Evolutionary conservation across 2,113 vertebrate genomes (phyloP), one percentile per base, ranked within the genome.

Genomic region (Stigmatopora argus): DNA sequence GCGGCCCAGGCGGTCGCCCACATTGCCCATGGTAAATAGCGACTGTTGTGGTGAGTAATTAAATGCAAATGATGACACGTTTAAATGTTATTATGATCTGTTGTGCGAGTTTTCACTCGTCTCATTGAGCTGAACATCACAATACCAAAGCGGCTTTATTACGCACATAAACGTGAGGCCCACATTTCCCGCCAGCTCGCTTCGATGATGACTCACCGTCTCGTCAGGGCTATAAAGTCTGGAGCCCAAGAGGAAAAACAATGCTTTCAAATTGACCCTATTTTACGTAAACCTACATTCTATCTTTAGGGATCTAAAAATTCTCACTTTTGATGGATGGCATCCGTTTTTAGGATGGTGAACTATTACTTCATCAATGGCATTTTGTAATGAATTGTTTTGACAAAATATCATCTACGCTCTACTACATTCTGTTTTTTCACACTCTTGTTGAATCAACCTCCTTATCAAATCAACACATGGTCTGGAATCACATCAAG

Each of bases 201-300:
- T 69, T 67, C 14, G 65, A 45, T 66, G 48, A 74, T 73, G 72
- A 83, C 55, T 79, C 66, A 77, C 60, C 74, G 66, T 53, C 31
- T 57, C 70, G 52, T 73, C 67, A 66, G 49, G 11, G 63, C 45
- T 44, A 67, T 51, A 64, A 66, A 62, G 21, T 64, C 49, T 60
- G 62, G 5, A 18, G 66, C 41, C 14, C 10, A 49, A 15, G 1
- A 26, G 11, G 17, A 21, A 66, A 46, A 68, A 65, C 19, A 66
- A 19, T 49, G 4, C 18, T 35, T 47, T 6, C 38, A 61, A 61
- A 14, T 12, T 45, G 35, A 14, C 59, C 21, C 59, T 61, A 19
- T 21, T 23, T 61, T 15, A 15, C 12, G 41, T 45, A 45, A 12
- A 45, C 12, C 38, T 23, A 21, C n/a, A 56, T 41, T 41, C 38